Evolutionary conservation across 2,797 vertebrate species (phyloP).

Genomic region (Sebastes miniatus): DNA sequence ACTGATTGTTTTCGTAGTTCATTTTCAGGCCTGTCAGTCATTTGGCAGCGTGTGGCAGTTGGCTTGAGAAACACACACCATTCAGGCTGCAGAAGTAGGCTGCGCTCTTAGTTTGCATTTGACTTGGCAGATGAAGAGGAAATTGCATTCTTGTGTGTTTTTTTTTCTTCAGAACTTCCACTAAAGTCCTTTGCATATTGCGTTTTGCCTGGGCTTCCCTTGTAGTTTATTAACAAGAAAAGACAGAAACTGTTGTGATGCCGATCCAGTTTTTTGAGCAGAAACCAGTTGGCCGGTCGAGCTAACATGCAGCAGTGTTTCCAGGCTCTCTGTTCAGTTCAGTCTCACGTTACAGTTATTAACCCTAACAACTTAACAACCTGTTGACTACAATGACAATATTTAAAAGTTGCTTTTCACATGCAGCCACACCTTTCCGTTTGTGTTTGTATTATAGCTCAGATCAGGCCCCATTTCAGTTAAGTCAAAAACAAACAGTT

Average conservation of each 20-base stretch:
- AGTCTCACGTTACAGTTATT: neutral
- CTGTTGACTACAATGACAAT: neutral
- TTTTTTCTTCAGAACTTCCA: constrained; percentile 16
- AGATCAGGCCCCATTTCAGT: neutral
- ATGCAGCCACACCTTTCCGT: neutral
- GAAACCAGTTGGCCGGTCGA: constrained; percentile 6
- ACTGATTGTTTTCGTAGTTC: constrained; percentile 60
- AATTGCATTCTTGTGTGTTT: constrained; percentile 54
- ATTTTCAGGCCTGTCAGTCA: constrained; percentile 59
- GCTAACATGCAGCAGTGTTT: neutral
- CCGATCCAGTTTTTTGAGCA: constrained; percentile 2
- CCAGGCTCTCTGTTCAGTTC: neutral
- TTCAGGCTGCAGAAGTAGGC: constrained; percentile 41
- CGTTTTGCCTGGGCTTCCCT: neutral
- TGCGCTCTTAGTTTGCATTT: constrained; percentile 62
- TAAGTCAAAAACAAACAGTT: constrained; percentile 9
- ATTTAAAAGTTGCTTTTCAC: neutral
- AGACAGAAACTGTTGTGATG: neutral
- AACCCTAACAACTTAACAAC: neutral
- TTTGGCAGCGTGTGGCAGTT: constrained; percentile 51
- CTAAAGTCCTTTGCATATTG: constrained; percentile 13
- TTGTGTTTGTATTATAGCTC: neutral
- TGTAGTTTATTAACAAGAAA: constrained; percentile 9
- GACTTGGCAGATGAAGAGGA: constrained; percentile 61
- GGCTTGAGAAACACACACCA: constrained; percentile 22